Base-by-base conservation (phyloP, 2,113 vertebrate species). In the Paramormyrops kingsleyae region DNA sequence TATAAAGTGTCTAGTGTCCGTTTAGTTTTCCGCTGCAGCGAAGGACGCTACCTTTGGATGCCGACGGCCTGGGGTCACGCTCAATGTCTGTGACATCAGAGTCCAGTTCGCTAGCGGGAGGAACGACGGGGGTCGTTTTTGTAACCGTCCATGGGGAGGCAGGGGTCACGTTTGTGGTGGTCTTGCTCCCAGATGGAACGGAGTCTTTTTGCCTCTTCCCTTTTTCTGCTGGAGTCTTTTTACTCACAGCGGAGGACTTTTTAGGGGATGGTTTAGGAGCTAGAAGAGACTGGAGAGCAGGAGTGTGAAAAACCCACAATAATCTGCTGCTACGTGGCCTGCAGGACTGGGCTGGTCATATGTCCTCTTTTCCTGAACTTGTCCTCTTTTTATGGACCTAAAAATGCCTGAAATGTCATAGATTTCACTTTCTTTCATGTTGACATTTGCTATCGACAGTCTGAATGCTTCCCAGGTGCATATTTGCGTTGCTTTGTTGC, bases 271-370 rank as follows among this genome's bases (percentile, higher is more conserved):
- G 4, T 27, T 39, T 80, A 9, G 80, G 77, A 39, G 31, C 50
- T 89, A 89, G 39, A 56, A 89, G 77, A 89, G 89, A 89, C 89
- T 89, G 19, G 19, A 83, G 35, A 56, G 6, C 50, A 56, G 83
- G 46, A 74, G 46, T 3, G 27, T 84, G 7, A 42, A 46, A 56
- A 39, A 74, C 27, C n/a, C 17, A 35, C 13, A 59, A 39, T 42
- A 42, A 80, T 42, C 15, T 17, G 13, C 83, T 47, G 21, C 21
- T 84, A 12, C 8, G 1, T 5, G 19, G 8, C 83, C 44, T 24
- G 44, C 42, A 47, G 42, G 44, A 84, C 83, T 12, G 19, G n/a
- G n/a, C 42, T 19, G 5, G 15, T 70, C 42, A 70, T 5, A 31
- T 39, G n/a, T 19, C 74, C 5, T 42, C 74, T 42, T 19, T 77